phyloP scores from a whole-genome alignment of 2,888 invertebrate genomes.

The Chalcosyrphus nemorum region DNA sequence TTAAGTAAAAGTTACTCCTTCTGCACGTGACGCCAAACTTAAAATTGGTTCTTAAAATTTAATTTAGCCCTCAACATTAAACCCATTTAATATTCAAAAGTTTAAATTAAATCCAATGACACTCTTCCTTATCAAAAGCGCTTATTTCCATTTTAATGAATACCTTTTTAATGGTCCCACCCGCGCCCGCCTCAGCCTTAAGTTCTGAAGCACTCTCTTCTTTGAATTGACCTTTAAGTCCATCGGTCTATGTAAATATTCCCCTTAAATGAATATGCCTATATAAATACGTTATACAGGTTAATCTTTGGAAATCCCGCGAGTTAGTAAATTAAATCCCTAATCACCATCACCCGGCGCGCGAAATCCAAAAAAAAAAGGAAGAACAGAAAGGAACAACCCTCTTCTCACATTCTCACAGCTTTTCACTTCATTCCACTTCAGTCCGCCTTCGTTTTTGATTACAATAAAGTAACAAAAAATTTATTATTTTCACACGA shows the following conservation, averaged over 20 bases:
- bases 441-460: constrained; percentile 38
- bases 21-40: not conserved
- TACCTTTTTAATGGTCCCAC: constrained; percentile 19
- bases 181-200: constrained; percentile 10
- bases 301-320: constrained; percentile 1
- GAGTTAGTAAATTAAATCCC: constrained; percentile 40
- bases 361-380: constrained; percentile 15
- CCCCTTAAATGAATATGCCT: not conserved
- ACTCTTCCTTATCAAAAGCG: not conserved
- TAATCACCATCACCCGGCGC: constrained; percentile 30
- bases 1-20: not conserved
- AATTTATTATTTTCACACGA: constrained; percentile 58
- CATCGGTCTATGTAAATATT: not conserved
- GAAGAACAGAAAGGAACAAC: not conserved
- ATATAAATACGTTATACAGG: not conserved
- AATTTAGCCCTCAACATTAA: constrained; percentile 27
- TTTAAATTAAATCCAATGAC: constrained; percentile 13
- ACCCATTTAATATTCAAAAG: constrained; percentile 4
- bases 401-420: constrained; percentile 22
- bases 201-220: not conserved
- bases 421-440: constrained; percentile 35
- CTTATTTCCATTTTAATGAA: constrained; percentile 37
- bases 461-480: constrained; percentile 34
- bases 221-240: constrained; percentile 11
- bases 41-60: constrained; percentile 4